Evolutionary conservation across 2,113 vertebrate genomes (phyloP), one percentile per base, ranked within the genome.

Genomic region (Grammomys surdaster): DNA sequence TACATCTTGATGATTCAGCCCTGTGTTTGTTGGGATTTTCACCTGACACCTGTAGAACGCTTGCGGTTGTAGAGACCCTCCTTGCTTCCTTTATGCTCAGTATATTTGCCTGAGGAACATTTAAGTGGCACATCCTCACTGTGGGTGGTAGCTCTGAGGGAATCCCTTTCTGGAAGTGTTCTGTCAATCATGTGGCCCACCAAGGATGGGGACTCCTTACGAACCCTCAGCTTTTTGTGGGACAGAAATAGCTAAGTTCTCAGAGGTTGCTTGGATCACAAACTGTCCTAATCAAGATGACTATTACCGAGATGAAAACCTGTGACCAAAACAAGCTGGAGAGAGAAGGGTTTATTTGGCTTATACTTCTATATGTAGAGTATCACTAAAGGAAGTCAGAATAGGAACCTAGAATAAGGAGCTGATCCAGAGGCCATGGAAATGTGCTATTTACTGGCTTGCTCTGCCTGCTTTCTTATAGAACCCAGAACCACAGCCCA

Each of bases 111-210:
- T 26, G 24, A 87, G 63, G 65, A 72, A 40, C n/a, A 20, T 77
- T 86, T 78, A 93, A 86, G 36, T 48, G 77, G 46, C 36, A 3
- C 40, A 0, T 22, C 9, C 17, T 94, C 72, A 5, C 46, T 43
- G 73, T 86, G 48, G 13, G 11, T 16, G 6, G 5, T 9, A 5
- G 20, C 48, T 26, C 11, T 76, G 69, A 46, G 36, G 16, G 9
- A 46, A 33, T 28, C 46, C 2, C 43, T 56, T 92, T 88, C 88
- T 19, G 10, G 19, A 80, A 43, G 5, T 1, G 20, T 63, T 67
- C 58, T 89, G 58, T 88, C 82, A 69, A 75, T 76, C 94, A 82
- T 65, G 12, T 69, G 65, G 51, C 51, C 92, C 91, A 72, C 28
- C 69, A 85, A 94, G 58, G n/a, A 88, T 33, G 73, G 7, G 40